These are phyloP conservation scores for Pararge aegeria DNA, from an alignment of 1,140 invertebrate genomes.

Conservation along the genomic window DNA sequence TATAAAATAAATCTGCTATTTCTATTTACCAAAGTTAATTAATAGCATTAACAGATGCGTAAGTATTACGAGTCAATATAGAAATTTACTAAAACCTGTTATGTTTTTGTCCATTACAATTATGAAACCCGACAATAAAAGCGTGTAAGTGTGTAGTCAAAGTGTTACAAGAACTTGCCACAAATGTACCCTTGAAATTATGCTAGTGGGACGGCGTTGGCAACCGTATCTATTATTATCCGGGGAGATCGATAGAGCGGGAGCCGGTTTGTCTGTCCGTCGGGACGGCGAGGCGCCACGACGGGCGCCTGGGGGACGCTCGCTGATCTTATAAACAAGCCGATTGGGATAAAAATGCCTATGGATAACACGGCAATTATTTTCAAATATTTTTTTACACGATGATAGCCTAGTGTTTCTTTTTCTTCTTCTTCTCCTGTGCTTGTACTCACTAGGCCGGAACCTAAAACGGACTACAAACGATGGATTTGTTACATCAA, in stretches of 20 bases:
- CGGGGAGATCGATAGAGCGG: slow-evolving; percentile 53
- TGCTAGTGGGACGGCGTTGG: slow-evolving; percentile 21
- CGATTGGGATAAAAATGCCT: slow-evolving; percentile 25
- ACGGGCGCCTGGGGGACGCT: slow-evolving; percentile 63
- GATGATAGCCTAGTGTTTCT: background rate
- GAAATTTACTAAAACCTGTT: no score
- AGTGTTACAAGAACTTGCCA: background rate
- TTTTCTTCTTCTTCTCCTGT: background rate
- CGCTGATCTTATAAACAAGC: slow-evolving; percentile 54
- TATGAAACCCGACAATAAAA: no score
- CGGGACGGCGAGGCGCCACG: slow-evolving; percentile 64
- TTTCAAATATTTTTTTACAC: background rate
- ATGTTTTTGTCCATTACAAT: no score
- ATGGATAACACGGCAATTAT: slow-evolving; percentile 13
- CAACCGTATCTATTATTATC: slow-evolving; percentile 36
- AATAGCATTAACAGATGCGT: no score
- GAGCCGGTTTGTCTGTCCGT: slow-evolving; percentile 54
- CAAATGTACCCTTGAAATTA: slow-evolving; percentile 15
- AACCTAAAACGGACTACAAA: no score
- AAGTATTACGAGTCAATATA: no score
- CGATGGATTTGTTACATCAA: no score
- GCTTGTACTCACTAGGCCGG: no score
- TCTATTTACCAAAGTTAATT: no score
- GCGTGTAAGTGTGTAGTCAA: background rate
- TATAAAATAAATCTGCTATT: no score